A percentile compares a stretch with the other conserved stretches of the same genome.
These are phyloP conservation scores for Nipponia nippon DNA, from an alignment of 2,113 vertebrate genomes.

Conservation along the genomic window DNA sequence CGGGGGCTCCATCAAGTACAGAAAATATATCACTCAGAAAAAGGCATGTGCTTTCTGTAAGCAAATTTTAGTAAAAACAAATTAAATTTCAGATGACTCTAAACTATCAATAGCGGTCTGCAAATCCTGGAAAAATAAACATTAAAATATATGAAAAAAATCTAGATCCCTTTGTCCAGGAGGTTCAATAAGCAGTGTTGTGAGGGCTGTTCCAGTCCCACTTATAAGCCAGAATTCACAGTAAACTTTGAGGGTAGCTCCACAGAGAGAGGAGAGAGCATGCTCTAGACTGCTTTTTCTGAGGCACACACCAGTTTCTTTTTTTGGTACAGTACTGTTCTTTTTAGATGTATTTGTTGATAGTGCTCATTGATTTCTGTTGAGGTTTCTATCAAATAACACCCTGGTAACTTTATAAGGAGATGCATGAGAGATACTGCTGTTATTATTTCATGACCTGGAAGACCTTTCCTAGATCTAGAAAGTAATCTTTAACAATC, in stretches of 20 bases:
- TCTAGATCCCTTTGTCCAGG: neutral
- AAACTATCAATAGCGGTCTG: neutral
- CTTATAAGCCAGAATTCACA: neutral
- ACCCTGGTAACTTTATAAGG: neutral
- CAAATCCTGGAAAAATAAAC: neutral
- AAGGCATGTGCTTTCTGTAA: neutral
- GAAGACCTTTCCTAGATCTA: neutral
- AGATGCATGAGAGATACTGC: neutral
- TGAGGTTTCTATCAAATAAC: neutral
- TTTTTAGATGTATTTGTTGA: neutral
- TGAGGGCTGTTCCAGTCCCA: neutral
- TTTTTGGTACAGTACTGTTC: neutral
- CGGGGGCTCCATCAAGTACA: neutral
- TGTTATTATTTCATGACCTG: neutral
- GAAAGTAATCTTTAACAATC: neutral
- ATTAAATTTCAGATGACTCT: neutral
- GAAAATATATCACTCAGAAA: neutral
- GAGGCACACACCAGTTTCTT: neutral
- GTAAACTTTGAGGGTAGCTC: neutral
- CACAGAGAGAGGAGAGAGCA: neutral
- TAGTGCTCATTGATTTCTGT: neutral
- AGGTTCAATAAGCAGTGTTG: neutral
- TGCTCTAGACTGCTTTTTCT: neutral
- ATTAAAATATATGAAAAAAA: neutral
- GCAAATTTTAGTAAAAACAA: neutral